phyloP scores from a whole-genome alignment of 2,797 vertebrate species.

The Manis pentadactyla region DNA sequence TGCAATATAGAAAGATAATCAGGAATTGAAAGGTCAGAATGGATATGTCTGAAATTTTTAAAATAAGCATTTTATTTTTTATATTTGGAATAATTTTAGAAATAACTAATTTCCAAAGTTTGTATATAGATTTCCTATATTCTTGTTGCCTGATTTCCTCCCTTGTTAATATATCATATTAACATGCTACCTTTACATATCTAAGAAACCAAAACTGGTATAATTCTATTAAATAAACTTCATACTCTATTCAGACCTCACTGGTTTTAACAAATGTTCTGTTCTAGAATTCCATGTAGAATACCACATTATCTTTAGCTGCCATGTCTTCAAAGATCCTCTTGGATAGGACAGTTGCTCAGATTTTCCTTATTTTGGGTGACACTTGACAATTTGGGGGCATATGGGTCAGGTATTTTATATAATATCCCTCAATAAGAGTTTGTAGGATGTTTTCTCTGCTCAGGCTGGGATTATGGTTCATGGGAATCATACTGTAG shows the following conservation, averaged over 20 bases:
- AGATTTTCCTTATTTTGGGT: not conserved
- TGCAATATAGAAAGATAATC: not conserved
- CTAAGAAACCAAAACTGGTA: not conserved
- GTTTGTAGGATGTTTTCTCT: not conserved
- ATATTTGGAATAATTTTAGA: not conserved
- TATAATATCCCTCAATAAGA: not conserved
- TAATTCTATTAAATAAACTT: not conserved
- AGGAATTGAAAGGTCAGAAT: not conserved
- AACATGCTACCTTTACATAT: not conserved
- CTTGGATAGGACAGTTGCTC: not conserved
- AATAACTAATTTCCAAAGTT: not conserved
- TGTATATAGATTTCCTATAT: not conserved
- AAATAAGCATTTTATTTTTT: not conserved
- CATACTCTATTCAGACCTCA: not conserved
- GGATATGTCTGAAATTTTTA: not conserved
- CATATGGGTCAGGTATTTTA: not conserved
- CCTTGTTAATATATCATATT: not conserved
- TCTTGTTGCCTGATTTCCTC: not conserved
- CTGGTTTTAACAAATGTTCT: not conserved
- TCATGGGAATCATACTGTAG: not conserved
- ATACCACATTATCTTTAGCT: not conserved
- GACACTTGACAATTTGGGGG: not conserved
- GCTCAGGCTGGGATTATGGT: not conserved
- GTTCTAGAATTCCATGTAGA: not conserved
- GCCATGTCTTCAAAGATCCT: not conserved